Conservation (phyloP, 2,888 invertebrate genomes). For the Aporophyla lueneburgensis region DNA sequence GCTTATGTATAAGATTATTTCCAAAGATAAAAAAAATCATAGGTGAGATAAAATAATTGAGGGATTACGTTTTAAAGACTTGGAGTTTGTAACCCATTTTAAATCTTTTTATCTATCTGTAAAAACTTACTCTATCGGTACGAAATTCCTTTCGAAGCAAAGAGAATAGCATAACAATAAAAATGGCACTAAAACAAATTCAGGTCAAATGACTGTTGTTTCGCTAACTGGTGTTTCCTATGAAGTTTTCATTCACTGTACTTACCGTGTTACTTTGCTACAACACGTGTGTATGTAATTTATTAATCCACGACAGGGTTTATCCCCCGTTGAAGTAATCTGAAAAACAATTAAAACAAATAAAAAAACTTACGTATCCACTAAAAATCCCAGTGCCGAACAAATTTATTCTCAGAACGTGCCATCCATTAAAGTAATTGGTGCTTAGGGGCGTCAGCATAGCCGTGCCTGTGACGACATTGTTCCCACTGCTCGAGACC, state of each 20-base stretch:
- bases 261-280: background rate
- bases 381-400: conserved; percentile 60
- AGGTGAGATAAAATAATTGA: conserved; percentile 17
- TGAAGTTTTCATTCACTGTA: background rate
- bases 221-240: background rate
- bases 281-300: background rate
- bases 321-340: background rate
- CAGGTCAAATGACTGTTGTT: background rate
- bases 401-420: conserved; percentile 61
- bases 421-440: conserved; percentile 67
- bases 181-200: background rate
- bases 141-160: background rate
- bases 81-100: background rate
- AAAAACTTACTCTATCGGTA: background rate
- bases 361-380: conserved; percentile 73
- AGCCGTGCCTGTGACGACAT: conserved; percentile 60
- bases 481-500: conserved; percentile 41
- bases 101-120: conserved; percentile 11
- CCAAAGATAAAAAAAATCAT: background rate
- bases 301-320: conserved; percentile 19
- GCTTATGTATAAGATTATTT: conserved; percentile 11
- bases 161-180: background rate
- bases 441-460: conserved; percentile 51
- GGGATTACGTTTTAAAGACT: conserved; percentile 25
- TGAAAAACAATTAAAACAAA: conserved; percentile 5